Percentiles rank a stretch among this genome's conserved stretches.
phyloP scores from a whole-genome alignment of 2,113 vertebrate genomes.

The Bucco capensis region DNA sequence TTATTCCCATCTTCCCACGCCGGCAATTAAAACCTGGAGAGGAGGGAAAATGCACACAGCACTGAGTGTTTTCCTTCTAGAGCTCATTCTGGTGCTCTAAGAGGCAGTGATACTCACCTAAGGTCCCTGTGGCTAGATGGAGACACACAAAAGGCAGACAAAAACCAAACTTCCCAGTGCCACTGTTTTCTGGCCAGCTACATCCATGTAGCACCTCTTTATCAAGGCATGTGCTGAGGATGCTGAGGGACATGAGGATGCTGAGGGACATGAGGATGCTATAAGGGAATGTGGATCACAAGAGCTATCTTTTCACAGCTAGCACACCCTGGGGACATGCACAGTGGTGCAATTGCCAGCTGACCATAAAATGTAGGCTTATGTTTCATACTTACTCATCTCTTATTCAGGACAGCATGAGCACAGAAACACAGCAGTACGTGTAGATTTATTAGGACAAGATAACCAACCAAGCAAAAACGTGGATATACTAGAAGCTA shows the following conservation, averaged over 20 bases:
- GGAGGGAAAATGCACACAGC: rapidly evolving
- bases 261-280: neutral
- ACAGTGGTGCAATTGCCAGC: neutral
- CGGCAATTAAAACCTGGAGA: neutral
- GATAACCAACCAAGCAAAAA: neutral
- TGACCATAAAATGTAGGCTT: neutral
- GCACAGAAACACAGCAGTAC: neutral
- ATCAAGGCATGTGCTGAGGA: rapidly evolving
- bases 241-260: neutral
- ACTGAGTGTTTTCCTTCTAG: neutral
- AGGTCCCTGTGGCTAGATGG: neutral
- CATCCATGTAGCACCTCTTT: rapidly evolving
- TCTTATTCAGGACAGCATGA: neutral
- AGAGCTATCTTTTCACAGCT: neutral
- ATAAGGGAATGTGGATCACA: neutral
- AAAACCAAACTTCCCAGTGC: neutral
- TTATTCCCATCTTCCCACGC: rapidly evolving
- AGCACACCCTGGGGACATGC: neutral
- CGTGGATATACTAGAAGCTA: neutral
- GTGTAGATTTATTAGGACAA: neutral
- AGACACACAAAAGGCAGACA: neutral
- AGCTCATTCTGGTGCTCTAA: neutral
- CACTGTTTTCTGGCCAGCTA: neutral
- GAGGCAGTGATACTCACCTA: neutral
- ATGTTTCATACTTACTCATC: neutral